Percentiles rank a stretch among this genome's conserved stretches.
Conservation (phyloP, 1,140 invertebrate genomes). For the Hycleus phaleratus region DNA sequence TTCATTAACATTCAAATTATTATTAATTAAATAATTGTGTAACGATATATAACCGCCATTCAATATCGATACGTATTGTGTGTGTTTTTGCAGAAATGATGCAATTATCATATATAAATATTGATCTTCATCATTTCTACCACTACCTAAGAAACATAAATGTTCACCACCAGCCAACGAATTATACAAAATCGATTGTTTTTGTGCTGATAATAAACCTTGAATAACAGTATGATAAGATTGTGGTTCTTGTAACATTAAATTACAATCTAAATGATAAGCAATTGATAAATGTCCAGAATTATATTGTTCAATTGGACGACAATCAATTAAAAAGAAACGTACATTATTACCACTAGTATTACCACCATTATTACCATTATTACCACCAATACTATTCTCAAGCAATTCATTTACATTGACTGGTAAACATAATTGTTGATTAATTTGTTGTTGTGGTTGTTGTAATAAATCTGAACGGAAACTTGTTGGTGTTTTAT, state of each 20-base stretch:
- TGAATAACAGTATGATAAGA: constrained; percentile 93
- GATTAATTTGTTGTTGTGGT: constrained; percentile 50
- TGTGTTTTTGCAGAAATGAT: constrained; percentile 91
- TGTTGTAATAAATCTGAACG: constrained; percentile 56
- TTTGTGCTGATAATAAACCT: constrained; percentile 82
- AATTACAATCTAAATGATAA: constrained; percentile 94
- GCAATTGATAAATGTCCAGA: constrained; percentile 92
- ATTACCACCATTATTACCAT: constrained; percentile 47
- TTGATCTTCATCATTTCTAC: constrained; percentile 89
- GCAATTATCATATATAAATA: constrained; percentile 98
- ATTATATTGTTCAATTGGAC: constrained; percentile 95
- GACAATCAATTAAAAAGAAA: constrained; percentile 96
- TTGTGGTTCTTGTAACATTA: constrained; percentile 93
- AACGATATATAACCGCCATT: constrained; percentile 88
- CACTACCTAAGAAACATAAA: constrained; percentile 94
- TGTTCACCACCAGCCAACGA: constrained; percentile 89
- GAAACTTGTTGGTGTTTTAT: constrained; percentile 89
- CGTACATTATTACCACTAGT: constrained; percentile 56
- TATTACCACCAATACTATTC: constrained; percentile 48
- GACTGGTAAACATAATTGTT: constrained; percentile 90
- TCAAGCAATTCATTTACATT: constrained; percentile 79
- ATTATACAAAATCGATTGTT: constrained; percentile 79
- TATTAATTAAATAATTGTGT: constrained; percentile 73
- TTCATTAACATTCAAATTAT: constrained; percentile 53
- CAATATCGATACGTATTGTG: constrained; percentile 85